Evolutionary conservation across 2,113 vertebrate species (phyloP), one percentile per base, ranked within the genome.

Genomic region (Catharus fuscescens): DNA sequence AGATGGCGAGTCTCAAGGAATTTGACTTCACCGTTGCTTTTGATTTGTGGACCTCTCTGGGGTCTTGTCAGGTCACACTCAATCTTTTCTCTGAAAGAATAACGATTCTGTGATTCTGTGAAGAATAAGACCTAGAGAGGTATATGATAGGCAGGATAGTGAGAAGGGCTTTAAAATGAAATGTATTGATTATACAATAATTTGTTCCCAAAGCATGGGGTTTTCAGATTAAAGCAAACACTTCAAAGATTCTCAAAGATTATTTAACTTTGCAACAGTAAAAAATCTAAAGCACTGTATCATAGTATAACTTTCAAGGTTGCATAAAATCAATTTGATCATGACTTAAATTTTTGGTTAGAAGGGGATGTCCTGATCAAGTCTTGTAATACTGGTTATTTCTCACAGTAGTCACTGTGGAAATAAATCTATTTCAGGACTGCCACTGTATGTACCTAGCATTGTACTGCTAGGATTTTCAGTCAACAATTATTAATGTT

Each of bases 121-220:
- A 83, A 62, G 71, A 83, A 11, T 91, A 92, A 92, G 77, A 81
- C 54, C 50, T 80, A 85, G 91, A 85, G 84, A 76, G 10, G 89
- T 93, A 14, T 85, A 81, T 95, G 94, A 96, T 93, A 69, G 86
- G 91, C 91, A 93, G 94, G 92, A 81, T 89, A 92, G 88, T 67
- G 72, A 86, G 77, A 86, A 67, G n/a, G 25, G 69, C 71, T 97
- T 94, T 92, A 92, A 93, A 95, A 94, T 94, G 88, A 93, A 88
- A 88, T 8, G 2, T 97, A 94, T 96, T 96, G 96, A 97, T 96
- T 97, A 96, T 93, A 57, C 86, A 92, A 95, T 97, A 92, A 96
- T 93, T 96, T 95, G 53, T 53, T 94, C 73, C 78, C 57, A 87
- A 91, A 92, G 77, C 65, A 19, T 82, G 48, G 73, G n/a, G 72